Percentiles rank a stretch among this genome's conserved stretches.
Evolutionary conservation across 2,113 vertebrate genomes (phyloP).

Genomic region (Aythya baeri): DNA sequence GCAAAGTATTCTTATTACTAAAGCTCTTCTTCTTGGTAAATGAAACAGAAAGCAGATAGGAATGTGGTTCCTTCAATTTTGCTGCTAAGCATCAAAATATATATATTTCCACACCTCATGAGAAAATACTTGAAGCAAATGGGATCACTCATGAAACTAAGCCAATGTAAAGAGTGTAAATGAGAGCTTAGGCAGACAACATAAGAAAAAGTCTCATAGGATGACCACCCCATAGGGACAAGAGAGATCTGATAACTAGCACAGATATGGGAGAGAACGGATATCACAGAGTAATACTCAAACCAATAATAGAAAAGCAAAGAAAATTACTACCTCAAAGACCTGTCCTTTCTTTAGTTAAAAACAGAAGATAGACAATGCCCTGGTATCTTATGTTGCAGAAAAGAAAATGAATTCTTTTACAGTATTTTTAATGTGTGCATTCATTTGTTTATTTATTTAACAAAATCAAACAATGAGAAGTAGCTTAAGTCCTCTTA

Average conservation of each 20-base stretch:
- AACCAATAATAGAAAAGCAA: background rate
- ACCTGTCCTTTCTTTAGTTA: background rate
- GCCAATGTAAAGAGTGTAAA: background rate
- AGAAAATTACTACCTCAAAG: background rate
- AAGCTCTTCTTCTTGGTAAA: background rate
- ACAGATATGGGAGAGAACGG: background rate
- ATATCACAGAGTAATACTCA: background rate
- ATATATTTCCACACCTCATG: background rate
- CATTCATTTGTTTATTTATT: background rate
- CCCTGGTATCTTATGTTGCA: fast-evolving
- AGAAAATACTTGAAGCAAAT: background rate
- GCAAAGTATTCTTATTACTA: background rate
- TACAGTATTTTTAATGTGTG: background rate
- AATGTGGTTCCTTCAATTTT: background rate
- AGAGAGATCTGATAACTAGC: background rate
- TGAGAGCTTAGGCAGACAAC: background rate
- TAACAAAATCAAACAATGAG: background rate
- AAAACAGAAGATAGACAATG: background rate
- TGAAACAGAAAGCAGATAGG: background rate
- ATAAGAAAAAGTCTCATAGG: background rate
- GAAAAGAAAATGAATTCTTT: background rate
- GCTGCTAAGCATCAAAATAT: background rate
- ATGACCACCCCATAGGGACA: background rate
- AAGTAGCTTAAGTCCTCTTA: background rate
- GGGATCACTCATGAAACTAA: background rate